phyloP scores from a whole-genome alignment of 2,113 vertebrate species.

The Rutilus rutilus region DNA sequence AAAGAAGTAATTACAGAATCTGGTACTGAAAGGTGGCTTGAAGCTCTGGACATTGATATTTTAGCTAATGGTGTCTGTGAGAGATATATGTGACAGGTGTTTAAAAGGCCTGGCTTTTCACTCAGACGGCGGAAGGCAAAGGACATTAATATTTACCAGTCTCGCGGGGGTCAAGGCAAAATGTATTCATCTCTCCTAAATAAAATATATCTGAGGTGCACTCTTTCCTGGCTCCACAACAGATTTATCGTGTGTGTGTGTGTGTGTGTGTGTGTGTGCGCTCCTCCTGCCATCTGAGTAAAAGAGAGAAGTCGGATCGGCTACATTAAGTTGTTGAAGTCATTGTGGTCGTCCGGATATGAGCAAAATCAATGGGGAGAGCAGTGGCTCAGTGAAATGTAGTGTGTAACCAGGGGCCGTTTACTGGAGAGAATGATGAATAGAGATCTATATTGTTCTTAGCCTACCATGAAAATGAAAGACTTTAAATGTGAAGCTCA shows the following conservation, averaged over 20 bases:
- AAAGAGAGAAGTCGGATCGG: slow-evolving; percentile 35
- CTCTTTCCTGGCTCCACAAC: slow-evolving; percentile 3
- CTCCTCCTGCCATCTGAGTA: slow-evolving; percentile 18
- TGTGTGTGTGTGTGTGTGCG: too few species aligned
- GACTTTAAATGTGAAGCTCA: background rate
- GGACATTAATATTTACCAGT: slow-evolving; percentile 70
- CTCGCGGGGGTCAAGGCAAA: slow-evolving; percentile 58
- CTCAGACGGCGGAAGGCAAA: slow-evolving; percentile 13
- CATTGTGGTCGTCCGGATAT: slow-evolving; percentile 33
- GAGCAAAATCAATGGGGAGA: slow-evolving; percentile 59
- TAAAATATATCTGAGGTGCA: slow-evolving; percentile 59
- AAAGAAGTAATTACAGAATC: slow-evolving; percentile 33
- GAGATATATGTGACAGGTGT: slow-evolving; percentile 49
- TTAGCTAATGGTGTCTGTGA: slow-evolving; percentile 61
- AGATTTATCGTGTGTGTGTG: slow-evolving; percentile 50
- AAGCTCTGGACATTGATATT: slow-evolving; percentile 33
- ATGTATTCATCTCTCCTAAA: slow-evolving; percentile 63
- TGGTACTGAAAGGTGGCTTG: background rate
- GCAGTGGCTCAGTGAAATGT: slow-evolving; percentile 27
- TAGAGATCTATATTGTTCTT: background rate
- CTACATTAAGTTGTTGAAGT: slow-evolving; percentile 58
- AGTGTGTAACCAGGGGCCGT: background rate
- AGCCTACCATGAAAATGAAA: background rate
- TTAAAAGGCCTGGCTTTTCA: slow-evolving; percentile 3
- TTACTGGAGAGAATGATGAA: background rate